Evolutionary conservation across 2,113 vertebrate genomes (phyloP).

Genomic region (Cyprinodon tularosa): DNA sequence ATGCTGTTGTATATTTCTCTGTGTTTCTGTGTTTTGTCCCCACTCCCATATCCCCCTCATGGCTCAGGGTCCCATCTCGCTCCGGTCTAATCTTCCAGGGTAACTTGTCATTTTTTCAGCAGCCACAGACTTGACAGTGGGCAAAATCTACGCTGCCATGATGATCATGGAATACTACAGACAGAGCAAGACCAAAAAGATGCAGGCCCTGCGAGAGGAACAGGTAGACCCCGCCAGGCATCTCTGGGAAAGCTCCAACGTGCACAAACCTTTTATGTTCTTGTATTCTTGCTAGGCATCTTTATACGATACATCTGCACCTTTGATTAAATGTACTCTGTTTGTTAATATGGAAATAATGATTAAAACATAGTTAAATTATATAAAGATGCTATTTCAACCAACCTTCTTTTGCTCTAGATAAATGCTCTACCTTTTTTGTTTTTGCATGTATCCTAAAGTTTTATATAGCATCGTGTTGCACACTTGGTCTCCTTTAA

Average conservation of each 20-base stretch:
- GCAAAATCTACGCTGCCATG: constrained; percentile 96
- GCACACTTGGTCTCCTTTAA: constrained; percentile 7
- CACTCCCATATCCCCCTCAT: constrained; percentile 60
- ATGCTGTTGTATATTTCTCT: constrained; percentile 45
- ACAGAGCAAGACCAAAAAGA: constrained; percentile 93
- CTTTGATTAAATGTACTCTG: constrained; percentile 5
- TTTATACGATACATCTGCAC: background rate
- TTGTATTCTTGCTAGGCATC: background rate
- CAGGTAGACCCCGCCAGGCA: constrained; percentile 80
- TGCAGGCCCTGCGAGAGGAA: constrained; percentile 90
- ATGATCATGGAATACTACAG: constrained; percentile 98
- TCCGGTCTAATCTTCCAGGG: constrained; percentile 79
- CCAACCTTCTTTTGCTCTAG: constrained; percentile 4
- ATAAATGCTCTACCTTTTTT: background rate
- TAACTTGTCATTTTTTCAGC: constrained; percentile 84
- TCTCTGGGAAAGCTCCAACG: constrained; percentile 23
- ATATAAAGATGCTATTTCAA: background rate
- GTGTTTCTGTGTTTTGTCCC: constrained; percentile 53
- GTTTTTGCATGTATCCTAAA: constrained; percentile 31
- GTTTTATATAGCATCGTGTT: constrained; percentile 12
- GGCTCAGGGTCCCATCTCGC: constrained; percentile 81
- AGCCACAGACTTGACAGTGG: constrained; percentile 93
- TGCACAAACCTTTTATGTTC: background rate
- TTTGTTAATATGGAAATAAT: constrained; percentile 28
- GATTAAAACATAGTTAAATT: constrained; percentile 41